Base-by-base conservation (phyloP, 2,888 invertebrate species). In the Caenorhabditis afra region DNA sequence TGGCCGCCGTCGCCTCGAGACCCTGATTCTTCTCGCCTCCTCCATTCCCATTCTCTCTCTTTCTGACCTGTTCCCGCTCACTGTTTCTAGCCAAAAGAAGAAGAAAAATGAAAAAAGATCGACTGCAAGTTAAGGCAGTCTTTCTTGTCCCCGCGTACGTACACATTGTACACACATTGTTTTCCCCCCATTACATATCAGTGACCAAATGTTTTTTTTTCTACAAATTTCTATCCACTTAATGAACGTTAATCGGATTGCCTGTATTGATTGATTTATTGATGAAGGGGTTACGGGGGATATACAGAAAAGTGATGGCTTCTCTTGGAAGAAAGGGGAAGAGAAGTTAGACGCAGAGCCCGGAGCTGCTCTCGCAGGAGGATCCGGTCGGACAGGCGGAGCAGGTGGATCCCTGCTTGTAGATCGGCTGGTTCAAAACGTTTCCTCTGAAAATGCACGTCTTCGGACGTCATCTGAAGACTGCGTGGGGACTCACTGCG, bases 121-220 rank as follows among this genome's bases (percentile, higher is more conserved):
- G n/a, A 77, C 70, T 77, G 70, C 77, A 77, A 77, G 76, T 76
- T 16, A 76, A 76, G 76, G 29, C 29, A 29, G 29, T 29, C 29
- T 29, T 29, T 29, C 29, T 68, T 68, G 58, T 76, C 76, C 68
- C 49, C 50, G 58, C 64, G 77, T 77, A 77, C 77, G 77, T 77
- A 70, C 77, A 70, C 65, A 70, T 77, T 77, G 77, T 77, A 77
- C 77, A 55, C 49, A n/a, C n/a, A n/a, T n/a, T n/a, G n/a, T n/a
- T n/a, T 4, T 53, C 52, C 44, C 44, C 49, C 50, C n/a, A 23
- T 23, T 14, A 7, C 23, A 11, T 23, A 10, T 45, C 61, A 52
- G 61, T 70, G 70, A 70, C 61, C 70, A 70, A 61, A 70, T 58
- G 16, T 53, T 47, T 11, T 5, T 59, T 12, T 37, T 39, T 22